A percentile compares a stretch with the other conserved stretches of the same genome.
Conservation (phyloP, 2,888 invertebrate species). For the Apotomis capreana region DNA sequence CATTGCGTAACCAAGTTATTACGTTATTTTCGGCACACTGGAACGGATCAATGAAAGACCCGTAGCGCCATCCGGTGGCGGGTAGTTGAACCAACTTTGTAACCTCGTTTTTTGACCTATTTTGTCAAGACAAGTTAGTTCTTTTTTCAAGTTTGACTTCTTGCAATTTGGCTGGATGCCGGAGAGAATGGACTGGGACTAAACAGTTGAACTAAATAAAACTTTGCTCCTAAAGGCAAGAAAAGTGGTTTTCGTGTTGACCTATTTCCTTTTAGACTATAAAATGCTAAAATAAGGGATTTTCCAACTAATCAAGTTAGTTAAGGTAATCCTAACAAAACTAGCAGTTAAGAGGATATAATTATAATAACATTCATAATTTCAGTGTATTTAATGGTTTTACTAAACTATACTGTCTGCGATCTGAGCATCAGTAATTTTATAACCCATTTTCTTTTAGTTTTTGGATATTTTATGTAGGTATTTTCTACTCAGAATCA, state of each 20-base stretch:
- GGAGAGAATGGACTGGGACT: constrained; percentile 13
- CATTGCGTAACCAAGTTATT: constrained; percentile 57
- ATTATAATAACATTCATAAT: no score
- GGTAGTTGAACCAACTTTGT: constrained; percentile 45
- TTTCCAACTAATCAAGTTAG: no score
- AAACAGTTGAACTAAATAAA: constrained; percentile 25
- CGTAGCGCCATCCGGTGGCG: constrained; percentile 62
- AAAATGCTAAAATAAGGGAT: no score
- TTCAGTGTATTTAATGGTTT: no score
- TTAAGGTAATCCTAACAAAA: no score
- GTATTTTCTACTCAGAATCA: no score
- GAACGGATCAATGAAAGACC: constrained; percentile 67
- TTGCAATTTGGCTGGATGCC: constrained; percentile 24
- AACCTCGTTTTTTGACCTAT: constrained; percentile 34
- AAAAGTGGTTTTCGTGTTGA: constrained; percentile 4
- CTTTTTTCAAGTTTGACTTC: constrained; percentile 22
- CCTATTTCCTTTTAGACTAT: neutral
- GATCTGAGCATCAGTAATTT: no score
- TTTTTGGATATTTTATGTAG: no score
- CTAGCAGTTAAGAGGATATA: no score
- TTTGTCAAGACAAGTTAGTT: constrained; percentile 5
- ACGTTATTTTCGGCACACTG: constrained; percentile 62
- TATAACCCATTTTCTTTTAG: no score
- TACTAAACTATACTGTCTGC: no score
- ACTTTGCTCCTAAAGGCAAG: neutral